Evolutionary conservation across 2,797 vertebrate genomes (phyloP).

Genomic region (Lithobates sylvaticus): DNA sequence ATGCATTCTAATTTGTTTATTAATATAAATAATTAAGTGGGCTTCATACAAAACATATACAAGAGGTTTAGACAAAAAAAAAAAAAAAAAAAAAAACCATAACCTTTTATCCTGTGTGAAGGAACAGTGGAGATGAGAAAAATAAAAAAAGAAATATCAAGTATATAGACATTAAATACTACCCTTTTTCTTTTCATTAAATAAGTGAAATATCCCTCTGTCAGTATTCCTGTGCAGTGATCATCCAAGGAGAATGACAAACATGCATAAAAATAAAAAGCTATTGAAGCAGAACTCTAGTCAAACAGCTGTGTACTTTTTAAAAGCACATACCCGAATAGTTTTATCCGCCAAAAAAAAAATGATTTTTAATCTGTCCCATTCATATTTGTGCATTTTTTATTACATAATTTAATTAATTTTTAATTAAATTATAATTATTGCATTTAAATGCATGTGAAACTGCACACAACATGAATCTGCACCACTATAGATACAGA

Average conservation of each 20-base stretch:
- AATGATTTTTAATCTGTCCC: too few species aligned
- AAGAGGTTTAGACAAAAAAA: constrained; percentile 49
- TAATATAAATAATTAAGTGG: constrained; percentile 54
- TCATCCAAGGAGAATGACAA: constrained; percentile 12
- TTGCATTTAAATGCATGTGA: too few species aligned
- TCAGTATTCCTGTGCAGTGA: constrained; percentile 7
- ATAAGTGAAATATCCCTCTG: constrained; percentile 14
- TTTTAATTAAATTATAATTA: too few species aligned
- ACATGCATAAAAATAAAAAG: neutral
- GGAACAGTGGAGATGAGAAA: constrained; percentile 12
- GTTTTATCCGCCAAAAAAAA: too few species aligned
- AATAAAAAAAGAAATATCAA: constrained; percentile 33
- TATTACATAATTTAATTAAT: too few species aligned
- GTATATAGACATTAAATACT: constrained; percentile 45
- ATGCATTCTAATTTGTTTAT: constrained; percentile 47
- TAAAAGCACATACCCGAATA: too few species aligned
- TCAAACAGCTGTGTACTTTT: too few species aligned
- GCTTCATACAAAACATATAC: constrained; percentile 50
- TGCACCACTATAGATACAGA: too few species aligned
- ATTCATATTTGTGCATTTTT: too few species aligned
- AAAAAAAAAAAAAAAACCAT: too few species aligned
- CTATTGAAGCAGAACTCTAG: neutral
- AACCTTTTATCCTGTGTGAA: constrained; percentile 42
- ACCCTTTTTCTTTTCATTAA: constrained; percentile 30
- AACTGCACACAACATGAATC: too few species aligned